A percentile compares a stretch with the other conserved stretches of the same genome.
These are phyloP conservation scores for Falco columbarius DNA, from an alignment of 2,797 vertebrate genomes.

Conservation along the genomic window DNA sequence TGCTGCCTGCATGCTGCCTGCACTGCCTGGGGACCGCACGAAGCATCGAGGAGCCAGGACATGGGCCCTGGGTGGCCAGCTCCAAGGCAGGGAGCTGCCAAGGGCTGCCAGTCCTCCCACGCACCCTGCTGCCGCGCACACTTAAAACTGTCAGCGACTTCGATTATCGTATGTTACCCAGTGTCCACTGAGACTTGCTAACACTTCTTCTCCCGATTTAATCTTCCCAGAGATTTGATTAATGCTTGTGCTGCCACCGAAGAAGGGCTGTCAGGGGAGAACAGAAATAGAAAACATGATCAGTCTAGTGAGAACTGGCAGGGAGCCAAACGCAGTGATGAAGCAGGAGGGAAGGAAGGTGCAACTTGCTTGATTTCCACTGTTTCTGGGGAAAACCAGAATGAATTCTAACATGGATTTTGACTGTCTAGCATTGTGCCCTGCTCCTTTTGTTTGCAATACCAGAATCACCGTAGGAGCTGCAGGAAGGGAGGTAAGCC, in stretches of 20 bases:
- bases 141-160: background rate
- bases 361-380: background rate
- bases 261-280: slow-evolving; percentile 86
- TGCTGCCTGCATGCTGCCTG: background rate
- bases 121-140: background rate
- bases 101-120: background rate
- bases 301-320: background rate
- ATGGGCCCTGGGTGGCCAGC: fast-evolving
- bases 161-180: slow-evolving; percentile 80
- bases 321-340: background rate
- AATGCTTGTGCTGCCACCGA: slow-evolving; percentile 86
- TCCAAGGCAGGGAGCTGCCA: background rate
- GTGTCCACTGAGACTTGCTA: slow-evolving; percentile 89
- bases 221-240: slow-evolving; percentile 96
- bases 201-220: slow-evolving; percentile 83
- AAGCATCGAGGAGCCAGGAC: background rate
- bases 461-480: background rate
- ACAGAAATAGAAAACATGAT: background rate
- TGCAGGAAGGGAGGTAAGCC: background rate
- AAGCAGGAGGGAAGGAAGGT: background rate
- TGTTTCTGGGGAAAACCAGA: background rate
- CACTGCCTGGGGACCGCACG: fast-evolving
- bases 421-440: background rate
- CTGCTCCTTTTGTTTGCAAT: background rate
- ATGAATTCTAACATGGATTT: background rate